These are phyloP conservation scores for Pantala flavescens DNA, from an alignment of 1,140 invertebrate genomes.

Conservation along the genomic window DNA sequence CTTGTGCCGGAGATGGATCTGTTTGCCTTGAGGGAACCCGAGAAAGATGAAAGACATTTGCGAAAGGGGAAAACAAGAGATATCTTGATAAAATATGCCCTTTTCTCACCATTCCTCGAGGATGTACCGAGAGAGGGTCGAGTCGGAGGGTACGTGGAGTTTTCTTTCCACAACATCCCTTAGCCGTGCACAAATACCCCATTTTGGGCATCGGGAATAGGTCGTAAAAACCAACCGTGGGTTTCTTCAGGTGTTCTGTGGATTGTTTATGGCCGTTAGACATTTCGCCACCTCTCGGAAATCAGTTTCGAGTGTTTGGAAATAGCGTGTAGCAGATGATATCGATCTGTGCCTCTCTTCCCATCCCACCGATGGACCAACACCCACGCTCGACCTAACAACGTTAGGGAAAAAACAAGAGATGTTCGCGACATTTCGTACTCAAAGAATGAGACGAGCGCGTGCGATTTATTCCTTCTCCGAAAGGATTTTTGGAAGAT, in stretches of 20 bases:
- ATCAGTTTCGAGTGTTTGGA: conserved; percentile 6
- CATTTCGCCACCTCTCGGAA: not conserved
- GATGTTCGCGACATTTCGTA: too few species aligned
- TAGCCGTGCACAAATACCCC: not conserved
- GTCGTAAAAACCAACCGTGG: too few species aligned
- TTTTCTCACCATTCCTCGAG: not conserved
- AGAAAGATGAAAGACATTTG: too few species aligned
- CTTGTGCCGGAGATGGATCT: too few species aligned
- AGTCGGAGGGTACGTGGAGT: not conserved
- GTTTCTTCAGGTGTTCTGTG: too few species aligned
- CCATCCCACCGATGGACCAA: not conserved
- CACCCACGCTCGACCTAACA: not conserved
- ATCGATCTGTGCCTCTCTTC: not conserved
- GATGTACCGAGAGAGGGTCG: not conserved
- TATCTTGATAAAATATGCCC: not conserved
- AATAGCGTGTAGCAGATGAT: not conserved
- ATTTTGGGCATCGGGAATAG: too few species aligned
- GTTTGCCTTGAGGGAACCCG: too few species aligned
- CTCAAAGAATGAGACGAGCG: too few species aligned
- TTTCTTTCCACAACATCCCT: not conserved
- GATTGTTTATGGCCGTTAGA: not conserved
- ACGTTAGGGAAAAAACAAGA: not conserved
- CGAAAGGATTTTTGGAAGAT: too few species aligned
- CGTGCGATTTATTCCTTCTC: too few species aligned
- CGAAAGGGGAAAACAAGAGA: too few species aligned